phyloP scores from a whole-genome alignment of 2,113 vertebrate genomes.

The Bostrychus sinensis region DNA sequence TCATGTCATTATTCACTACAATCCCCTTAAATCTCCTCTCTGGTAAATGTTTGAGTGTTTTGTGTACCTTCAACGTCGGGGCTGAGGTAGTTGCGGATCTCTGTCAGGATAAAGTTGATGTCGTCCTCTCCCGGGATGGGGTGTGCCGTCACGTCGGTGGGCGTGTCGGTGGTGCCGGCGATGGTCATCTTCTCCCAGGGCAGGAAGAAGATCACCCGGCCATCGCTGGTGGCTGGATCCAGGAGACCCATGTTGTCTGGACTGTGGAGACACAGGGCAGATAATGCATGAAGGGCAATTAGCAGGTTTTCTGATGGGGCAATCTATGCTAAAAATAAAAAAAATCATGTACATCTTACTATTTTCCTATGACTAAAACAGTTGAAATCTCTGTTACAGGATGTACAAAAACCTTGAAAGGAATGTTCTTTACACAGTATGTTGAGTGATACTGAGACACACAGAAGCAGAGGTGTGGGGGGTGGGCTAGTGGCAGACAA shows the following conservation, averaged over 20 bases:
- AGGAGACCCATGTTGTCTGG: slow-evolving; percentile 97
- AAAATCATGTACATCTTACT: no score
- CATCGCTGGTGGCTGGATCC: slow-evolving; percentile 95
- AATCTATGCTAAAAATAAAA: neutral
- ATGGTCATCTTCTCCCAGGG: slow-evolving; percentile 99
- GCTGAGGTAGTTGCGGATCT: slow-evolving; percentile 94
- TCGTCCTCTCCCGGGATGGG: slow-evolving; percentile 87
- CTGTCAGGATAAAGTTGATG: slow-evolving; percentile 95
- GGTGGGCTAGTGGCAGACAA: no score
- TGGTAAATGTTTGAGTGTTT: neutral
- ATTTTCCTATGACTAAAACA: no score
- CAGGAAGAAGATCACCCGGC: slow-evolving; percentile 97
- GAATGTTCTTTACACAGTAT: no score
- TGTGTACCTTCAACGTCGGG: slow-evolving; percentile 89
- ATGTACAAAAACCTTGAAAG: no score
- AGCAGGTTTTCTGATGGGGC: no score
- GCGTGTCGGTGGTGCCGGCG: slow-evolving; percentile 93
- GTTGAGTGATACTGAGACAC: no score
- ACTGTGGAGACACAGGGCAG: slow-evolving; percentile 63
- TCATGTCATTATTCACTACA: no score
- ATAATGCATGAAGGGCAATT: neutral
- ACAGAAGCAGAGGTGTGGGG: no score
- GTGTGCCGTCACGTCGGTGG: slow-evolving; percentile 88
- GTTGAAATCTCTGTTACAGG: no score
- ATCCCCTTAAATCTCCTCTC: no score